Percentiles rank a stretch among this genome's conserved stretches.
phyloP scores from a whole-genome alignment of 2,888 invertebrate genomes.

The Caenorhabditis virilis region DNA sequence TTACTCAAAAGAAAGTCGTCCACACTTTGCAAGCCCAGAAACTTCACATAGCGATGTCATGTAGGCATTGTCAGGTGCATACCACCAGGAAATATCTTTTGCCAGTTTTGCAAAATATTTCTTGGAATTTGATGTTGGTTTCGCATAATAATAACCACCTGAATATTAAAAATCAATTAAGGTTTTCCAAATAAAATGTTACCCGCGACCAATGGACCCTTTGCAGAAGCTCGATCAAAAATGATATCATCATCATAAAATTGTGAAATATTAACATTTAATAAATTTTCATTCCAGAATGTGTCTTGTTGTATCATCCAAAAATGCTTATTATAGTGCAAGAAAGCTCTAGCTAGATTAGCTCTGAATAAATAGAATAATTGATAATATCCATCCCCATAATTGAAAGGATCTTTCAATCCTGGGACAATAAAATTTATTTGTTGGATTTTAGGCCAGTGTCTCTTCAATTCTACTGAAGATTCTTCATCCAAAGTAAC shows the following conservation, averaged over 20 bases:
- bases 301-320: conserved; percentile 69
- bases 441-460: conserved; percentile 51
- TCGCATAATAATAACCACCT: conserved; percentile 63
- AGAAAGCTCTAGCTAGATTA: conserved; percentile 57
- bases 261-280: conserved; percentile 31
- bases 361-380: conserved; percentile 65
- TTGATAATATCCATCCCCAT: conserved; percentile 67
- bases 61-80: conserved; percentile 66
- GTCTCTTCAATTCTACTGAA: conserved; percentile 27
- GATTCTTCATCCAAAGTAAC: conserved; percentile 59
- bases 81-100: conserved; percentile 57
- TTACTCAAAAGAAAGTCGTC: conserved; percentile 48
- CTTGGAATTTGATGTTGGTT: conserved; percentile 42
- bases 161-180: conserved; percentile 1
- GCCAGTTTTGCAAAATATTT: conserved; percentile 56
- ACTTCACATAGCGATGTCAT: conserved; percentile 64
- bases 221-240: conserved; percentile 61
- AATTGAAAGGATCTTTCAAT: conserved; percentile 61
- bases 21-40: conserved; percentile 38
- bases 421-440: conserved; percentile 11
- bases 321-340: conserved; percentile 46
- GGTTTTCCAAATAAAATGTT: too few relatives aligned
- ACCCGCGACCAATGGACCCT: conserved; percentile 60
- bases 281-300: conserved; percentile 57
- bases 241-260: conserved; percentile 45